Conservation (phyloP, 2,797 vertebrate genomes). For the Naso thynnoides region DNA sequence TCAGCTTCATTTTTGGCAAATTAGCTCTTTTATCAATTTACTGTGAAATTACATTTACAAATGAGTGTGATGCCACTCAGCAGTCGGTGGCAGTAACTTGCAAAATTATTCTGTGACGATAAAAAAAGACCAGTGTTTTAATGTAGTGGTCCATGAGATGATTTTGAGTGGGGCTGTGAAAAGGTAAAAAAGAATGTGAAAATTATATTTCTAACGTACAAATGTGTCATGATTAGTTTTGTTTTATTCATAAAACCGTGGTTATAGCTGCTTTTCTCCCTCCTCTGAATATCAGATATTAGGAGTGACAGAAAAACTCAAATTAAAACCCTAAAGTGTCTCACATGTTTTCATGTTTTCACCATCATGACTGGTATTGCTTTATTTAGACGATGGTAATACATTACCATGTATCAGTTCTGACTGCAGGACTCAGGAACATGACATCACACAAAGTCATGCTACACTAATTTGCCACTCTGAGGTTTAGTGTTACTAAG, state of each 20-base stretch:
- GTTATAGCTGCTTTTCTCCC: background rate
- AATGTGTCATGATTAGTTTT: background rate
- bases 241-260: background rate
- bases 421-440: background rate
- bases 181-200: slow-evolving; percentile 9
- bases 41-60: slow-evolving; percentile 37
- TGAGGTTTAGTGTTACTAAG: background rate
- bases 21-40: slow-evolving; percentile 27
- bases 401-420: background rate
- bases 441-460: background rate
- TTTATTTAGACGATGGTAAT: background rate
- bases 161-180: background rate
- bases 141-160: background rate
- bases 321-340: too few relatives aligned
- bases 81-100: slow-evolving; percentile 13
- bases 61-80: slow-evolving; percentile 34
- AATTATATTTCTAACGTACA: slow-evolving; percentile 12
- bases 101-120: slow-evolving; percentile 23
- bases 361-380: background rate
- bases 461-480: background rate
- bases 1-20: slow-evolving; percentile 14
- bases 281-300: background rate
- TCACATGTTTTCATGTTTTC: background rate
- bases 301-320: background rate
- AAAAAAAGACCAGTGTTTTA: slow-evolving; percentile 12